phyloP scores from a whole-genome alignment of 2,113 vertebrate species.

The Okapia johnstoni region DNA sequence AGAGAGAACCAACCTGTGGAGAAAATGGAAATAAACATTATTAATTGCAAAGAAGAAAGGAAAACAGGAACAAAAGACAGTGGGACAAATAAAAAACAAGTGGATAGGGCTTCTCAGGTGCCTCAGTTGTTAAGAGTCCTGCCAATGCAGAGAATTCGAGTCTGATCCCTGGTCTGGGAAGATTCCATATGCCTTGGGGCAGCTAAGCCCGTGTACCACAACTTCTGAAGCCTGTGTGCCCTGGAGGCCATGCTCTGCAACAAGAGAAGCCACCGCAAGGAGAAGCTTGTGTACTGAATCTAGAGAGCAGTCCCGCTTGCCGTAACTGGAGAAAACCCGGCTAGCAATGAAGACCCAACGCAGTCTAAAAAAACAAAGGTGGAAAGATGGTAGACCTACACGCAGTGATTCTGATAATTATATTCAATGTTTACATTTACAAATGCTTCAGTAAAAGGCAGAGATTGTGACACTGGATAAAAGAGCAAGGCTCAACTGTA shows the following conservation, averaged over 20 bases:
- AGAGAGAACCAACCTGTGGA: not conserved
- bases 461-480: not conserved
- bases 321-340: not conserved
- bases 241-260: not conserved
- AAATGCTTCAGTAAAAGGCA: not conserved
- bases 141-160: not conserved
- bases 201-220: not conserved
- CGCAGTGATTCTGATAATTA: rapidly evolving
- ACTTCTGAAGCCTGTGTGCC: not conserved
- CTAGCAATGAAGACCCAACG: not conserved
- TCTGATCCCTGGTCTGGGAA: not conserved
- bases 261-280: not conserved
- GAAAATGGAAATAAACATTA: not conserved
- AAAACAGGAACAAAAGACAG: not conserved
- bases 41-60: not conserved
- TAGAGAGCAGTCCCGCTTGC: not conserved
- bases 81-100: not conserved
- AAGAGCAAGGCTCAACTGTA: not conserved
- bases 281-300: not conserved
- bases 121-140: not conserved
- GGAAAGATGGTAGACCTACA: not conserved
- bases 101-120: not conserved
- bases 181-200: not conserved
- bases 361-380: not conserved
- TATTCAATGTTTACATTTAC: not conserved